Evolutionary conservation across 2,797 vertebrate genomes (phyloP).

Genomic region (Chiroxiphia lanceolata): DNA sequence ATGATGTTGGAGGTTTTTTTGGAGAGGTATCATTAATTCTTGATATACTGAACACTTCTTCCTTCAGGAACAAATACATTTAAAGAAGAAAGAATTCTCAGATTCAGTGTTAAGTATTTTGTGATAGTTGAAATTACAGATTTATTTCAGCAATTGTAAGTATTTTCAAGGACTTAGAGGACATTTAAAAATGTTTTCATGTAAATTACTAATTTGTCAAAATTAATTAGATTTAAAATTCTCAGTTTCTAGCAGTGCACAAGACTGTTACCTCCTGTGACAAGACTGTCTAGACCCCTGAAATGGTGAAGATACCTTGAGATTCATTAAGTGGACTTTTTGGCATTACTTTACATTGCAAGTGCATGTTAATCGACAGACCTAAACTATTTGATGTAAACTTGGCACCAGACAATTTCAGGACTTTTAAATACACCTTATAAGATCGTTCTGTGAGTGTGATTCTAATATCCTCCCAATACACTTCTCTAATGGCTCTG

Average conservation of each 20-base stretch:
- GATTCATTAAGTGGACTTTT: background rate
- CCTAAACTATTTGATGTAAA: background rate
- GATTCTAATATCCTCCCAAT: background rate
- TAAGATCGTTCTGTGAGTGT: background rate
- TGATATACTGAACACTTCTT: background rate
- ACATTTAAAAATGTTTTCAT: background rate
- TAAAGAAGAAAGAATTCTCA: background rate
- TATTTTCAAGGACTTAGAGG: background rate
- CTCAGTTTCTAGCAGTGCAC: background rate
- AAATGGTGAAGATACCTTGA: background rate
- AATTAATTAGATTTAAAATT: background rate
- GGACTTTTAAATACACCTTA: background rate
- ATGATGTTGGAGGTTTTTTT: background rate
- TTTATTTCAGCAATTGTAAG: background rate
- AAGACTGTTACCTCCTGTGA: background rate
- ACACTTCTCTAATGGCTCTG: background rate
- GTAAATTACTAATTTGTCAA: background rate
- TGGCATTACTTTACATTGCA: background rate
- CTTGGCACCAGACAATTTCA: background rate
- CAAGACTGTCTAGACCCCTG: background rate
- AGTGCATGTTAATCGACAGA: background rate
- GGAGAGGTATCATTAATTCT: background rate
- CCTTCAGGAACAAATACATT: conserved; percentile 2
- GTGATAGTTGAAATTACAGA: background rate
- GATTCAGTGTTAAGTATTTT: background rate